A percentile compares a stretch with the other conserved stretches of the same genome.
Evolutionary conservation across 1,140 invertebrate species (phyloP).

Genomic region (Helicoverpa zea): DNA sequence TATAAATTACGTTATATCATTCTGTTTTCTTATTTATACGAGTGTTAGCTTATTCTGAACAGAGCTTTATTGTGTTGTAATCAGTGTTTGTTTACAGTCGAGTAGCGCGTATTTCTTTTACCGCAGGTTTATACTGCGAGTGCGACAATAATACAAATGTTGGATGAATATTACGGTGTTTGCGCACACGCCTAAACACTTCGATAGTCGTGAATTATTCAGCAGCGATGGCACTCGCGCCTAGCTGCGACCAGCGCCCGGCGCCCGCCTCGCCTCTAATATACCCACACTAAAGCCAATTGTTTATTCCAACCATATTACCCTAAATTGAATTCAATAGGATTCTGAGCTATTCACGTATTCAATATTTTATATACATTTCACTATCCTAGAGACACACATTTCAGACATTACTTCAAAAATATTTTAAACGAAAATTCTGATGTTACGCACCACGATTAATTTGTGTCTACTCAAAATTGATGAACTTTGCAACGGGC

Average conservation of each 20-base stretch:
- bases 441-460: neutral
- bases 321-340: slow-evolving; percentile 35
- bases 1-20: neutral
- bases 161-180: slow-evolving; percentile 79
- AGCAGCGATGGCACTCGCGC: slow-evolving; percentile 59
- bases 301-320: slow-evolving; percentile 54
- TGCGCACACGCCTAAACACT: slow-evolving; percentile 77
- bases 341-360: slow-evolving; percentile 26
- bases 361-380: slow-evolving; percentile 35
- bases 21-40: neutral
- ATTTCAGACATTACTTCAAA: neutral
- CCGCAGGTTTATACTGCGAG: slow-evolving; percentile 67
- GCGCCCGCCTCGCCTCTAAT: slow-evolving; percentile 9
- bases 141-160: slow-evolving; percentile 78
- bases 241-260: slow-evolving; percentile 19
- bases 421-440: slow-evolving; percentile 3
- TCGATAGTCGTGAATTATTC: slow-evolving; percentile 79
- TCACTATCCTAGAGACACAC: neutral
- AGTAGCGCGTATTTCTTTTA: slow-evolving; percentile 70
- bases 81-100: slow-evolving; percentile 61
- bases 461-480: neutral
- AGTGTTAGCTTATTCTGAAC: neutral
- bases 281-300: slow-evolving; percentile 46
- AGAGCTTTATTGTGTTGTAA: slow-evolving; percentile 54
- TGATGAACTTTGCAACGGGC: neutral